Evolutionary conservation across 1,140 invertebrate species (phyloP).

Genomic region (Copidosoma floridanum): DNA sequence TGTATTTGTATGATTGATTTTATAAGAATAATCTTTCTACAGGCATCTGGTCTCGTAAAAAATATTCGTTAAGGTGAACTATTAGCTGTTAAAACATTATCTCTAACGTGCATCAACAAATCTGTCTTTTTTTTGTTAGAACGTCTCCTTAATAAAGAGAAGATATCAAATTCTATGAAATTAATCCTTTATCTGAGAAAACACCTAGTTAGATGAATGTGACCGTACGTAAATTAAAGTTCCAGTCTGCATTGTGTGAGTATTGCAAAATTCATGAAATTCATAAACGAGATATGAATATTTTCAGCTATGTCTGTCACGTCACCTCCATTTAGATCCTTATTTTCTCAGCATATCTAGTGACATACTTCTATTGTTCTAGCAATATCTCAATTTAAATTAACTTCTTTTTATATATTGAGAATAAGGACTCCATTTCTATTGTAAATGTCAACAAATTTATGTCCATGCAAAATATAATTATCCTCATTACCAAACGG

Average conservation of each 20-base stretch:
- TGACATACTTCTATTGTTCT: slow-evolving; percentile 9
- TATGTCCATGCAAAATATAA: slow-evolving; percentile 35
- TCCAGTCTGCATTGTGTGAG: slow-evolving; percentile 5
- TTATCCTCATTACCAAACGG: slow-evolving; percentile 41
- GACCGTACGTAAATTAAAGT: slow-evolving; percentile 19
- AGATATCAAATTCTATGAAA: slow-evolving; percentile 1
- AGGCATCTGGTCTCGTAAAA: slow-evolving; percentile 38
- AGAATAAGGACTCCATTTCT: slow-evolving; percentile 14
- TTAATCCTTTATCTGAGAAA: slow-evolving; percentile 28
- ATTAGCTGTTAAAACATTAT: background rate
- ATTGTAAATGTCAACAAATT: slow-evolving; percentile 35
- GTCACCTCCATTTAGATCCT: background rate
- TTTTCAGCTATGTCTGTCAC: background rate
- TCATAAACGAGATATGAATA: slow-evolving; percentile 6
- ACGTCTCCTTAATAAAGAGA: slow-evolving; percentile 10
- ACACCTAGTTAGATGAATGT: slow-evolving; percentile 11
- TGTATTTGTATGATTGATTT: slow-evolving; percentile 38
- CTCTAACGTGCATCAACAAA: slow-evolving; percentile 19
- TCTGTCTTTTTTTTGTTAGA: slow-evolving; percentile 41
- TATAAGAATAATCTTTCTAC: slow-evolving; percentile 37
- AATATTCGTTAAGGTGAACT: slow-evolving; percentile 40
- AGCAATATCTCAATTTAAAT: slow-evolving; percentile 4
- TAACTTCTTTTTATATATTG: slow-evolving; percentile 6
- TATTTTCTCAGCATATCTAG: slow-evolving; percentile 10
- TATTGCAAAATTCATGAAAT: slow-evolving; percentile 12